Percentiles rank a stretch among this genome's conserved stretches.
phyloP scores from a whole-genome alignment of 2,113 vertebrate genomes.

The Ginglymostoma cirratum region DNA sequence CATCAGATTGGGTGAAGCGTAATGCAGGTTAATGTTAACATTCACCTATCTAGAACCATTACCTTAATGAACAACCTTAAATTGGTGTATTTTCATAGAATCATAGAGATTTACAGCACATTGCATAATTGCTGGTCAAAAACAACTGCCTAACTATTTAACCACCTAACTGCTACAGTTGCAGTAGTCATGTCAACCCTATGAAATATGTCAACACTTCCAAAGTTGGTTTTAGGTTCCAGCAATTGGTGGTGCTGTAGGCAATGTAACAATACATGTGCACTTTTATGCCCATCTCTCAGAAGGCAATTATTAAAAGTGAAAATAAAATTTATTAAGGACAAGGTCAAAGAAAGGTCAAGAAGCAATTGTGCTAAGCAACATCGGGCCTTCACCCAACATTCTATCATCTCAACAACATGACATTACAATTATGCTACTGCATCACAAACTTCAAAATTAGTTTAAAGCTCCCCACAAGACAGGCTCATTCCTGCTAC shows the following conservation, averaged over 20 bases:
- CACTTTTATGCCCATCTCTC: neutral
- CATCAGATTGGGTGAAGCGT: no score
- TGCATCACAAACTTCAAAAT: neutral
- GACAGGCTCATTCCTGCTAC: neutral
- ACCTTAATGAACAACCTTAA: no score
- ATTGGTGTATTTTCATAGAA: no score
- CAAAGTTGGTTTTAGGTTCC: neutral
- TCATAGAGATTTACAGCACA: no score
- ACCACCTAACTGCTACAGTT: neutral
- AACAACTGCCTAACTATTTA: no score
- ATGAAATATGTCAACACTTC: neutral
- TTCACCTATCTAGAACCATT: no score
- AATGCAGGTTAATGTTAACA: no score
- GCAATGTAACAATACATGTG: neutral
- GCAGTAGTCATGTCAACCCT: neutral
- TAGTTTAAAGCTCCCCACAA: neutral
- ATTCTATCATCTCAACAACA: neutral
- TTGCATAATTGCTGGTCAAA: no score
- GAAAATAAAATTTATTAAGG: neutral
- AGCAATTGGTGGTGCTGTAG: neutral
- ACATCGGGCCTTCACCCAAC: neutral
- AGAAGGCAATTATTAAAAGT: neutral
- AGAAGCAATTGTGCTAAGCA: neutral
- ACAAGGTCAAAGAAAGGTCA: neutral
- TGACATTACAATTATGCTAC: neutral